A percentile compares a stretch with the other conserved stretches of the same genome.
These are phyloP conservation scores for Agrilus cyanescens DNA, from an alignment of 2,888 invertebrate species.

Conservation along the genomic window DNA sequence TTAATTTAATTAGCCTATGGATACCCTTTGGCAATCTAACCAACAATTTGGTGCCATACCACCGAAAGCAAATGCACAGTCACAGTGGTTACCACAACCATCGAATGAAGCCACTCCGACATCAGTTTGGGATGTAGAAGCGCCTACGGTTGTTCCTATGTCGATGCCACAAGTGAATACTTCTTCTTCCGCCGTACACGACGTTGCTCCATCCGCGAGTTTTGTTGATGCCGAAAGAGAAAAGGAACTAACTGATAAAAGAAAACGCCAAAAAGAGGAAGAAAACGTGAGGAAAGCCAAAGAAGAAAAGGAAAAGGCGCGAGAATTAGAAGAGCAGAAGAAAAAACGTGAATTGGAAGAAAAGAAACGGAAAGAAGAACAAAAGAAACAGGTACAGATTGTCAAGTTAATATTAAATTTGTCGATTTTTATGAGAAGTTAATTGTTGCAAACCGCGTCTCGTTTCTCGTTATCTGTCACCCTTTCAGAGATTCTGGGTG, in stretches of 20 bases:
- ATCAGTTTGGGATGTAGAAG: slow-evolving; percentile 30
- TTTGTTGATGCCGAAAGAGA: slow-evolving; percentile 9
- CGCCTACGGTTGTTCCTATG: slow-evolving; percentile 13
- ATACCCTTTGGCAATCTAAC: slow-evolving; percentile 30
- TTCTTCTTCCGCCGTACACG: slow-evolving; percentile 7
- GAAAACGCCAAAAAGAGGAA: slow-evolving; percentile 17
- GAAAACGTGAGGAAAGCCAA: slow-evolving; percentile 16
- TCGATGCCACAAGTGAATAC: slow-evolving; percentile 8
- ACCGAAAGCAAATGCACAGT: slow-evolving; percentile 17
- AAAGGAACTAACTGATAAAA: slow-evolving; percentile 3
- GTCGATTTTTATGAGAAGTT: too few species aligned
- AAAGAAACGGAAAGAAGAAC: slow-evolving; percentile 37
- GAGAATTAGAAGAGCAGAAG: slow-evolving; percentile 36
- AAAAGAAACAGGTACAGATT: slow-evolving; percentile 28
- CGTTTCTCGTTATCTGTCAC: too few species aligned
- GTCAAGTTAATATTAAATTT: background rate
- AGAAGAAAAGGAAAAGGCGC: slow-evolving; percentile 39
- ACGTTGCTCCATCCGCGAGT: slow-evolving; percentile 8
- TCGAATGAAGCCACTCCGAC: slow-evolving; percentile 21
- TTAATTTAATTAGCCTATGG: slow-evolving; percentile 17
- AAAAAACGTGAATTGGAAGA: slow-evolving; percentile 41
- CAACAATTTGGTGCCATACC: slow-evolving; percentile 21
- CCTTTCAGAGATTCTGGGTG: too few species aligned
- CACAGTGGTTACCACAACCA: slow-evolving; percentile 13
- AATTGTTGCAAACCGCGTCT: too few species aligned